Evolutionary conservation across 2,797 vertebrate species (phyloP), one percentile per base, ranked within the genome.

Genomic region (Ataeniobius toweri): DNA sequence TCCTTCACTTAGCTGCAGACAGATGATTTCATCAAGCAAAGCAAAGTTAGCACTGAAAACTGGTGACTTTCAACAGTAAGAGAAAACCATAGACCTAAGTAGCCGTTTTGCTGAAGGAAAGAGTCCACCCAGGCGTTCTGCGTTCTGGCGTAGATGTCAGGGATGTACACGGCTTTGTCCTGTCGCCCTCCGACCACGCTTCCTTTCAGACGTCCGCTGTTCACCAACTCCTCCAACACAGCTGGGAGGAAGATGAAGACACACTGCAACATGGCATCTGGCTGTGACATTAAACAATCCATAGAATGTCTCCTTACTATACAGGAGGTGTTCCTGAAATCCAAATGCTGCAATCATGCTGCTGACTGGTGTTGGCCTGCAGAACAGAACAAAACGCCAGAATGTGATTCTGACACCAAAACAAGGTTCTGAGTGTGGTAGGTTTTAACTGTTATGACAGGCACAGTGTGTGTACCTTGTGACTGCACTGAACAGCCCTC

Each of bases 121-220:
- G 97, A 97, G 91, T 99, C 97, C 68, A 99, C 97, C 98, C 98
- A 99, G 79, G 95, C 80, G 80, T 95, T 99, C 90, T 99, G 98
- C 0, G 98, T 97, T 93, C 82, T 97, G 89, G 98, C 92, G 84
- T 99, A 99, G 89, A 99, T 98, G 78, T 99, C 97, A 31, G 98
- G 98, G 85, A 99, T 88, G 89, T 98, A 99, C 61, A 98, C 94
- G 0, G 98, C 97, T 89, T 98, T 98, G 93, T 99, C 98, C 89
- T 97, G 97, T 70, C 97, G 95, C 46, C 98, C 98, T 73, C 98
- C 98, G 55, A 98, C 94, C 82, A 99, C 95, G 0, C 95, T 94
- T 83, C 98, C 98, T 90, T 96, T 96, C 0, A 99, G 94, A 28
- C 97, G 97, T 12, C 97, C 97, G 0, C 83, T 84, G 10, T 95